Conservation (phyloP, 1,140 invertebrate genomes). For the Gryllus bimaculatus region DNA sequence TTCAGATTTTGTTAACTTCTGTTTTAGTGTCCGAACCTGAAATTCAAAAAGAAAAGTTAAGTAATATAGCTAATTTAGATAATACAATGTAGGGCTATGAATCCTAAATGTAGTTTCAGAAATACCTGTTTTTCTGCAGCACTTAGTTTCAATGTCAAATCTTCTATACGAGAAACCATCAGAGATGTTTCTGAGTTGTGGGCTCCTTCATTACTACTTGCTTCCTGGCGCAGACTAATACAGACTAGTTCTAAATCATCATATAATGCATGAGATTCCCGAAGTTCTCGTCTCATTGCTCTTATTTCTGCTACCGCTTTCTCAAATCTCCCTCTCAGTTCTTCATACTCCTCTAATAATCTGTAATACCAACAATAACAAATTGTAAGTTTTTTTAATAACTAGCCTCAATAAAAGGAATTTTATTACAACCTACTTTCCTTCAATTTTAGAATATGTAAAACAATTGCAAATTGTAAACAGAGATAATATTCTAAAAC, state of each 20-base stretch:
- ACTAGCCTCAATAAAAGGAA: too few species aligned
- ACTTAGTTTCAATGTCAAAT: constrained; percentile 69
- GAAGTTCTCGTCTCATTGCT: constrained; percentile 68
- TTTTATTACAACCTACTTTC: too few species aligned
- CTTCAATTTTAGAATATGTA: neutral
- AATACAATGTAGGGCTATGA: too few species aligned
- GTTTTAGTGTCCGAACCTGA: constrained; percentile 58
- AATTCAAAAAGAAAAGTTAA: constrained; percentile 20
- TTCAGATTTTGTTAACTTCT: constrained; percentile 68
- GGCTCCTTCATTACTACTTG: constrained; percentile 54
- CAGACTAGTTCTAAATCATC: constrained; percentile 69
- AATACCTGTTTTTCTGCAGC: constrained; percentile 65
- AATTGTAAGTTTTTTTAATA: too few species aligned
- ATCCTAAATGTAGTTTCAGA: neutral
- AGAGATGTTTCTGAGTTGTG: constrained; percentile 63
- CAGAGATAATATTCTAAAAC: too few species aligned
- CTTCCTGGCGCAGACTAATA: constrained; percentile 60
- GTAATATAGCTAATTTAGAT: neutral
- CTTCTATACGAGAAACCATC: constrained; percentile 74
- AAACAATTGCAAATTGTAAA: too few species aligned
- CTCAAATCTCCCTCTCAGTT: constrained; percentile 63
- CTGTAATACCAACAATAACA: constrained; percentile 30
- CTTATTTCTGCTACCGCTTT: constrained; percentile 73
- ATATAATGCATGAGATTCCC: constrained; percentile 67
- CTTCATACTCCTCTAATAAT: constrained; percentile 68